Evolutionary conservation across 2,797 vertebrate genomes (phyloP), one percentile per base, ranked within the genome.

Genomic region (Sebastes nivosus): DNA sequence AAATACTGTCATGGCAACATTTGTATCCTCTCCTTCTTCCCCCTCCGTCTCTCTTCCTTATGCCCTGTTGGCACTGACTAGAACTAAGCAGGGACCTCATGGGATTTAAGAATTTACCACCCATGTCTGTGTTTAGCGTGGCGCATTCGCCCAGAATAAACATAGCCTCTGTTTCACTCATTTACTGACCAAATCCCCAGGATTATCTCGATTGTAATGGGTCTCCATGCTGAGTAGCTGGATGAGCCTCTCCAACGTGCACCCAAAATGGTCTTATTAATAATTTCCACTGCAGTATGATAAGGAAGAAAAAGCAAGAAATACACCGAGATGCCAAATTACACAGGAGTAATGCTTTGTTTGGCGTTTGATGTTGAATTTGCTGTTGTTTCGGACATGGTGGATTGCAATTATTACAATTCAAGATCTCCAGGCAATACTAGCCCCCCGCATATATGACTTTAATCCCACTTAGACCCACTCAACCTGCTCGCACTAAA

Each of bases 151-250:
- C 73, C 22, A 75, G 73, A 73, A 75, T 83, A 91, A 85, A 89
- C 77, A 87, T 36, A 70, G 58, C 69, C 72, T 84, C 57, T n/a
- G 46, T 84, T 79, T 77, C 80, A 67, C 65, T 80, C 72, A 80
- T 84, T 89, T 80, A 77, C 71, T 77, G 79, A 82, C 72, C 82
- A 81, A 85, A 88, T 88, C 84, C 84, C 0, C 3, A 32, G 85
- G 88, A 81, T 87, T 87, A 87, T 81, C 80, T 79, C 57, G 2
- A 80, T 67, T 77, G 77, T 76, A 79, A 84, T 67, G 42, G 72
- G 50, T 54, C 55, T 66, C 38, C 72, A 27, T 76, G 80, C 77
- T 84, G 83, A 83, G 81, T 20, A 71, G 77, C 52, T 64, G 68
- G 72, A 80, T 78, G 61, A 70, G 78, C 69, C 30, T 68, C 78